These are phyloP conservation scores for Nipponia nippon DNA, from an alignment of 2,113 vertebrate species.

Conservation along the genomic window DNA sequence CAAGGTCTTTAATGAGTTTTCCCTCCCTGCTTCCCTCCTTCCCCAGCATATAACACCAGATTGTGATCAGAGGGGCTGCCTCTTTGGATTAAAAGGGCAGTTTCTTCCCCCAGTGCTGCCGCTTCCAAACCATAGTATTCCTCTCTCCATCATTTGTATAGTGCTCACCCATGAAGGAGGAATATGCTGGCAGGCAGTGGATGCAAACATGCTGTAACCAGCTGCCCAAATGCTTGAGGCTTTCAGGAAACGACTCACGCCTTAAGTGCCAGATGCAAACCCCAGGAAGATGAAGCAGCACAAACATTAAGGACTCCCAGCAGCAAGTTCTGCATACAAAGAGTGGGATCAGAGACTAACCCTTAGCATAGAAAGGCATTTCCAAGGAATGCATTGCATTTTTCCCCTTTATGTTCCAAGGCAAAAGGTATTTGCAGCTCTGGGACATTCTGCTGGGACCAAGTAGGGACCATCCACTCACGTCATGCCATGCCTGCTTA, in stretches of 20 bases:
- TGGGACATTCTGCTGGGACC: not conserved
- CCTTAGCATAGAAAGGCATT: not conserved
- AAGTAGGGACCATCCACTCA: not conserved
- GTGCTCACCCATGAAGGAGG: not conserved
- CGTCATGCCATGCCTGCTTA: not conserved
- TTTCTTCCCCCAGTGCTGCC: not conserved
- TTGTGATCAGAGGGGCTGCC: not conserved
- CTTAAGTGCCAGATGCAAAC: not conserved
- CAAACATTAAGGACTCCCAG: not conserved
- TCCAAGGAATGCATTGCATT: not conserved
- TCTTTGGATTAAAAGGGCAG: not conserved
- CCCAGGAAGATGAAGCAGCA: not conserved
- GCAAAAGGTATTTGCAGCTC: not conserved
- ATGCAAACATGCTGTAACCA: not conserved
- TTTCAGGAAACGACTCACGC: not conserved
- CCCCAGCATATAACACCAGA: not conserved
- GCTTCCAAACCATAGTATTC: accelerated
- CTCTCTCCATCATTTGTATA: not conserved
- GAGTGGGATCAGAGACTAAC: not conserved
- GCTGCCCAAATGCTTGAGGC: not conserved
- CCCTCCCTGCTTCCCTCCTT: not conserved
- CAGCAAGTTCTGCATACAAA: not conserved
- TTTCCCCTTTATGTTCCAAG: not conserved
- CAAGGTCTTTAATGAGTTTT: not conserved
- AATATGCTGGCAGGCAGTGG: not conserved